These are phyloP conservation scores for Epinephelus lanceolatus DNA, from an alignment of 2,113 vertebrate genomes.

Conservation along the genomic window DNA sequence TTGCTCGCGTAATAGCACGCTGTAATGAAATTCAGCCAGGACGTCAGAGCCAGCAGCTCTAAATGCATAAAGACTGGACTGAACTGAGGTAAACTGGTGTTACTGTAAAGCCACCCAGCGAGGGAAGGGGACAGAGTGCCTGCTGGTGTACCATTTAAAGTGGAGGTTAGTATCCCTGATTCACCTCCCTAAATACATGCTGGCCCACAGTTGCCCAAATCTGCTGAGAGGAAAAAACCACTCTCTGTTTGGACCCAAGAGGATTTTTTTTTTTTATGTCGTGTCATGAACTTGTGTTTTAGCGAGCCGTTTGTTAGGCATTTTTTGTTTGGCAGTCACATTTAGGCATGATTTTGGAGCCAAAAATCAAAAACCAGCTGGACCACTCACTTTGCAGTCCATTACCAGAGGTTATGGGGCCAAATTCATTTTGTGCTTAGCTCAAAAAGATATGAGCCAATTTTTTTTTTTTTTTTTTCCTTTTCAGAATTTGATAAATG, in stretches of 20 bases:
- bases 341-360: constrained; percentile 29
- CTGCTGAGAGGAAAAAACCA: constrained; percentile 43
- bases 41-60: constrained; percentile 64
- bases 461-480: constrained; percentile 8
- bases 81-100: constrained; percentile 41
- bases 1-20: constrained; percentile 78
- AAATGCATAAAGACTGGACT: constrained; percentile 69
- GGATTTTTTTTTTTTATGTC: constrained; percentile 39
- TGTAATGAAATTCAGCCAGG: constrained; percentile 84
- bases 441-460: constrained; percentile 45
- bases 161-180: constrained; percentile 34
- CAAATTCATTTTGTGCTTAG: constrained; percentile 60
- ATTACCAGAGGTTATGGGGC: constrained; percentile 58
- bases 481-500: constrained; percentile 37
- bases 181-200: constrained; percentile 35
- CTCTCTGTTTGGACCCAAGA: constrained; percentile 29
- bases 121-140: constrained; percentile 20
- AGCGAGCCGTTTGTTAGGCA: constrained; percentile 47
- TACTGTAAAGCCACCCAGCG: constrained; percentile 26
- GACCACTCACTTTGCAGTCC: constrained; percentile 53
- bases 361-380: constrained; percentile 60
- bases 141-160: constrained; percentile 58
- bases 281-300: constrained; percentile 63
- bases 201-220: constrained; percentile 22
- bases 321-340: constrained; percentile 64